phyloP scores from a whole-genome alignment of 2,888 invertebrate species.

The Drosophila cracens region DNA sequence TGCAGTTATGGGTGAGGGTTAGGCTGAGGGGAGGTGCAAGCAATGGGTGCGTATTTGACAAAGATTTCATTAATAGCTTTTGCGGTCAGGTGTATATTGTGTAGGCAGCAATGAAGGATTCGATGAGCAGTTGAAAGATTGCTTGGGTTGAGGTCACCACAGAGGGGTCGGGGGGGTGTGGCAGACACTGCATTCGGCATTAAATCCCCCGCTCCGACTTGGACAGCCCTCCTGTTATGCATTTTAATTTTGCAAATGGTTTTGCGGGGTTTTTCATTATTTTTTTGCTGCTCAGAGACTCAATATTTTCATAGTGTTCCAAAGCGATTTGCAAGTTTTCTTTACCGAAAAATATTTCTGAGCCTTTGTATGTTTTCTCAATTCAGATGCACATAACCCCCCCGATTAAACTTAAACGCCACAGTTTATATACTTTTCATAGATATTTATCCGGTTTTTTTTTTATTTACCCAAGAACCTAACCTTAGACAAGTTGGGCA shows the following conservation, averaged over 20 bases:
- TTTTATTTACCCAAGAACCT: conserved; percentile 40
- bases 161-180: neutral
- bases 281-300: neutral
- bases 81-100: conserved; percentile 32
- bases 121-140: conserved; percentile 1
- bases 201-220: conserved; percentile 17
- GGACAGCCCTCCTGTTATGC: neutral
- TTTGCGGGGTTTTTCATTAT: conserved; percentile 6
- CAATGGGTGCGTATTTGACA: conserved; percentile 52
- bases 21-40: neutral
- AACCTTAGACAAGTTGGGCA: conserved; percentile 50
- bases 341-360: neutral
- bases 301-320: neutral
- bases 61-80: conserved; percentile 76
- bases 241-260: conserved; percentile 67
- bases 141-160: neutral
- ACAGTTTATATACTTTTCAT: conserved; percentile 24
- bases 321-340: neutral
- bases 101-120: conserved; percentile 27
- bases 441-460: neutral
- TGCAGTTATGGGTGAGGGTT: neutral
- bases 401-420: conserved; percentile 3
- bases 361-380: conserved; percentile 42
- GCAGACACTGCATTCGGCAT: conserved; percentile 54
- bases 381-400: conserved; percentile 14